Conservation (phyloP, 2,113 vertebrate species). For the Cynopterus brachyotis region DNA sequence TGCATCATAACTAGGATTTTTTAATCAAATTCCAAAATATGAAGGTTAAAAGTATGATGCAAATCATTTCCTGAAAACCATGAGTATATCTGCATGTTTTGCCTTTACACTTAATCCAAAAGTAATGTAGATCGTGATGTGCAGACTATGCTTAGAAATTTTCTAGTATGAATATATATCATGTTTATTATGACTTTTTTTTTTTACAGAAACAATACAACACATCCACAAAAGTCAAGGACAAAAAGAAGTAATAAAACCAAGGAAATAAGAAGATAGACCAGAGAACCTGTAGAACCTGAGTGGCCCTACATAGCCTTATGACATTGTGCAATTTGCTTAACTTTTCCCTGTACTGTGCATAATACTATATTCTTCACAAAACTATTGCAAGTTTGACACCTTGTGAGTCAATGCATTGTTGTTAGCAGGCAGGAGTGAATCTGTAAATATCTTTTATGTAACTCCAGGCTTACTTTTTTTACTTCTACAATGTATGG, state of each 20-base stretch:
- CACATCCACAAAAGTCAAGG: constrained; percentile 40
- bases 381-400: neutral
- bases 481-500: constrained; percentile 34
- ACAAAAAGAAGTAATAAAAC: neutral
- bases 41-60: constrained; percentile 75
- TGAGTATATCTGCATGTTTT: constrained; percentile 76
- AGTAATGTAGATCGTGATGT: constrained; percentile 67
- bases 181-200: constrained; percentile 61
- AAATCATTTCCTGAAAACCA: constrained; percentile 69
- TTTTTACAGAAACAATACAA: constrained; percentile 39
- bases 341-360: neutral
- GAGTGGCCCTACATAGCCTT: neutral
- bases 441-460: constrained; percentile 43
- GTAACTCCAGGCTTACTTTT: constrained; percentile 51
- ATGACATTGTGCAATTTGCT: neutral
- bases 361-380: neutral
- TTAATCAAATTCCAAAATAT: constrained; percentile 51
- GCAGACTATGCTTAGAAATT: constrained; percentile 70
- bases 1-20: constrained; percentile 7
- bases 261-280: neutral
- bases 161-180: constrained; percentile 63
- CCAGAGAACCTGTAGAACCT: neutral
- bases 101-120: constrained; percentile 69
- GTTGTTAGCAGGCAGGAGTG: neutral
- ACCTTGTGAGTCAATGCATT: neutral